Evolutionary conservation across 2,113 vertebrate species (phyloP), one percentile per base, ranked within the genome.

Genomic region (Pachypanchax playfairii): DNA sequence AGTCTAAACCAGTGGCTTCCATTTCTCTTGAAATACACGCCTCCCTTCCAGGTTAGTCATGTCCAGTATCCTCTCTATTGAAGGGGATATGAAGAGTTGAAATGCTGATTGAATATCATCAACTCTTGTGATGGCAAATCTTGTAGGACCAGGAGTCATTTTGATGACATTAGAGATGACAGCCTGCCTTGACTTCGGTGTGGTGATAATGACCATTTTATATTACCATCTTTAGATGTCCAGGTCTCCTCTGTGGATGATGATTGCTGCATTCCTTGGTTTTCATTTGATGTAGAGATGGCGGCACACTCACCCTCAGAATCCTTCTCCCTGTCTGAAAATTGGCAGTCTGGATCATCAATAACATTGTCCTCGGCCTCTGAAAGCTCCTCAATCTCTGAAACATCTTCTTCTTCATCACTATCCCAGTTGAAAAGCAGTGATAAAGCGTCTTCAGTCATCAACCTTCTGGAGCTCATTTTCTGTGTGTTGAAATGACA

Each of bases 21-120:
- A 41, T 31, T 41, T 41, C n/a, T 50, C 35, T 51, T 39, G 46
- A 26, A 51, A 50, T 14, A 49, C 29, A 49, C 12, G n/a, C 8
- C 6, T 21, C 17, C 20, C 22, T 29, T 15, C 28, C 41, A 43
- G 21, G 18, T 43, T 43, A 2, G 41, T 60, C n/a, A n/a, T n/a
- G n/a, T n/a, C n/a, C n/a, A n/a, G n/a, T n/a, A n/a, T n/a, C n/a
- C n/a, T n/a, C n/a, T n/a, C n/a, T n/a, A n/a, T n/a, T n/a, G n/a
- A n/a, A n/a, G n/a, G n/a, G n/a, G n/a, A n/a, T n/a, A 17, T 52
- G 25, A 50, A 31, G 26, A 14, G 21, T 12, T 22, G 11, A 25
- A 49, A 25, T 14, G 41, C 41, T 43, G 41, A 43, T 20, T 21
- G 6, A 28, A n/a, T n/a, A n/a, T n/a, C n/a, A n/a, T n/a, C n/a